phyloP scores from a whole-genome alignment of 1,140 invertebrate genomes.

The Galendromus occidentalis region DNA sequence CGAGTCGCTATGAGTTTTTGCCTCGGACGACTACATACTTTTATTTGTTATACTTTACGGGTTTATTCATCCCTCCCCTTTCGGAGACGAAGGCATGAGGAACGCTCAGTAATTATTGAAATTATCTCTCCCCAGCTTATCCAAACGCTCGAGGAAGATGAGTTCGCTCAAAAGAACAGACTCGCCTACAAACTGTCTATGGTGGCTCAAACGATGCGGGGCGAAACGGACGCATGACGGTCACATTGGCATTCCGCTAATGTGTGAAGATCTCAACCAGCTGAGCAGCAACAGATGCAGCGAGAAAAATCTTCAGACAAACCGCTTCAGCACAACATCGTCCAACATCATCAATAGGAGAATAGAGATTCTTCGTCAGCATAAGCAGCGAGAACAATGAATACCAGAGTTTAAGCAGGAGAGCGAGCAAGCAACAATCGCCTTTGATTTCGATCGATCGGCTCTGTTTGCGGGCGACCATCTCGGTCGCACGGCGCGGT shows the following conservation, averaged over 20 bases:
- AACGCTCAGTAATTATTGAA: too few relatives aligned
- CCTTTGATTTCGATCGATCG: too few relatives aligned
- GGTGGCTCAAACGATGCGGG: conserved; percentile 81
- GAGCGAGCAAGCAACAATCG: too few relatives aligned
- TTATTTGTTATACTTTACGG: too few relatives aligned
- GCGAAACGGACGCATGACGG: conserved; percentile 34
- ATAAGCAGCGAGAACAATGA: too few relatives aligned
- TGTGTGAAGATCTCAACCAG: conserved; percentile 12
- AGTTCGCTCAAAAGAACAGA: conserved; percentile 87
- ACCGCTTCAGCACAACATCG: neutral
- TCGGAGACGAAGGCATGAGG: too few relatives aligned
- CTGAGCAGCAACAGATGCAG: neutral
- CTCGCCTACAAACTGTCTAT: conserved; percentile 84
- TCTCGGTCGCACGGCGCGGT: too few relatives aligned
- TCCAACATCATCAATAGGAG: neutral
- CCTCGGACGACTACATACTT: too few relatives aligned
- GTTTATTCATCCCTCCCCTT: too few relatives aligned
- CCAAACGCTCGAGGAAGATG: conserved; percentile 87
- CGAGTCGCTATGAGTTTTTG: too few relatives aligned
- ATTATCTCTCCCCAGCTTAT: conserved; percentile 65
- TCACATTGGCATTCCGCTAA: conserved; percentile 11
- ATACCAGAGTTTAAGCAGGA: too few relatives aligned
- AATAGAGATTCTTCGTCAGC: neutral
- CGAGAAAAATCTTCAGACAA: neutral
- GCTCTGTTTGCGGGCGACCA: too few relatives aligned